Base-by-base conservation (phyloP, 2,888 invertebrate species). In the Ichneumon xanthorius region DNA sequence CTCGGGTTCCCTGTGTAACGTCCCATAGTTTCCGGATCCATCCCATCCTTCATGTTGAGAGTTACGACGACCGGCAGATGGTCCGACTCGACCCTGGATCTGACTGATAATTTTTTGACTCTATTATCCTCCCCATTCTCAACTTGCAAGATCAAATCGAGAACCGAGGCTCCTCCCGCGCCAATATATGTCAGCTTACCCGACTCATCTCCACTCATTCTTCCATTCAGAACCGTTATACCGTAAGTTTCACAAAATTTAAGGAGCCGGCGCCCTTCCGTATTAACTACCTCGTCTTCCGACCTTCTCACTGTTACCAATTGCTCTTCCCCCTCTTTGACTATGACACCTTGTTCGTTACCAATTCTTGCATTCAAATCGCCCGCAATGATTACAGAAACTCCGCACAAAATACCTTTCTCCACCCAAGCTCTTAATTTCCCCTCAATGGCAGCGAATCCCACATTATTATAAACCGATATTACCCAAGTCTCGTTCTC, bases 391-490 rank as follows among this genome's bases (percentile, higher is more conserved):
- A 30, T 30, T 30, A 30, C 30, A 5, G 4, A 4, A 4, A 30
- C 30, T 30, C 30, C 30, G 0, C 30, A 0, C 30, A 30, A 4
- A 30, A 30, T 55, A 11, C 30, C 58, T n/a, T 65, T 55, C 22
- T 72, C 55, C 4, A 71, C 7, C 6, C 11, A 4, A 1, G 9
- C 33, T n/a, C 19, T 14, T n/a, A 72, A 19, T 2, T 53, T 4
- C 7, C 37, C 37, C 0, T 72, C 37, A 1, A 78, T 2, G 11
- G 26, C 16, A 4, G 40, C 67, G 16, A 72, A 33, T 6, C 82
- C 82, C 0, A 55, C 82, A 11, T 84, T 84, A 40, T 80, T 71
- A 26, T 84, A 80, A 14, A 84, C 45, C 9, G 55, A 30, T 14
- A 76, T 53, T 1, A 76, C 33, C 40, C 67, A 55, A n/a, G 16